Evolutionary conservation across 2,888 invertebrate genomes (phyloP).

Genomic region (Neuroscelio doddi): DNA sequence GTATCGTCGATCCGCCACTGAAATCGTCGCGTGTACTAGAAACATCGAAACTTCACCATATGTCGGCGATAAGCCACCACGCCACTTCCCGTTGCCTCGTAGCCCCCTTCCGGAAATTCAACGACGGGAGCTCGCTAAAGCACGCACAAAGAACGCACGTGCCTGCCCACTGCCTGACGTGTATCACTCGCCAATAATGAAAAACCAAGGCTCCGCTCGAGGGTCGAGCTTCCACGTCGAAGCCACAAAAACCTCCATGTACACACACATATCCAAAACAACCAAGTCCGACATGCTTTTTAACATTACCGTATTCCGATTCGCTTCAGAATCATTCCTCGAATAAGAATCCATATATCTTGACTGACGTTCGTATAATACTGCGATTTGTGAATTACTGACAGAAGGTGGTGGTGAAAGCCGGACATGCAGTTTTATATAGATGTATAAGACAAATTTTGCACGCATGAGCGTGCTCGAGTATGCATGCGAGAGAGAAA

Average conservation of each 20-base stretch:
- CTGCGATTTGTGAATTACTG: background rate
- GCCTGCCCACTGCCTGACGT: constrained; percentile 45
- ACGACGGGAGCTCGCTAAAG: constrained; percentile 40
- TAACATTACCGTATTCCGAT: background rate
- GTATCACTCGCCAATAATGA: constrained; percentile 35
- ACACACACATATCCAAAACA: constrained; percentile 8
- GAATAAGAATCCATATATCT: too few relatives aligned
- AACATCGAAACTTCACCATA: constrained; percentile 37
- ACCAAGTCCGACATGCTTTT: background rate
- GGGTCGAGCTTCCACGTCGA: constrained; percentile 10
- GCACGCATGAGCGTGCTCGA: too few relatives aligned
- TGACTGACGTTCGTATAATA: too few relatives aligned
- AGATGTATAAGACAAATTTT: too few relatives aligned
- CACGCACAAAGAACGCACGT: constrained; percentile 52
- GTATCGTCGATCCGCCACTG: constrained; percentile 41
- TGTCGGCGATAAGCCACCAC: constrained; percentile 41
- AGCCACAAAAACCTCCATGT: constrained; percentile 10
- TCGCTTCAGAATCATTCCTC: background rate
- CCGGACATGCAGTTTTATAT: background rate
- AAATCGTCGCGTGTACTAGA: constrained; percentile 44
- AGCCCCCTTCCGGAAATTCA: constrained; percentile 24
- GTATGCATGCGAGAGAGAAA: too few relatives aligned
- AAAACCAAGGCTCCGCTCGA: constrained; percentile 22
- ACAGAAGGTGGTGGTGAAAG: background rate
- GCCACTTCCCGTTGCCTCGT: constrained; percentile 36